phyloP scores from a whole-genome alignment of 2,888 invertebrate genomes.

The Drosophila pseudotalamancana region DNA sequence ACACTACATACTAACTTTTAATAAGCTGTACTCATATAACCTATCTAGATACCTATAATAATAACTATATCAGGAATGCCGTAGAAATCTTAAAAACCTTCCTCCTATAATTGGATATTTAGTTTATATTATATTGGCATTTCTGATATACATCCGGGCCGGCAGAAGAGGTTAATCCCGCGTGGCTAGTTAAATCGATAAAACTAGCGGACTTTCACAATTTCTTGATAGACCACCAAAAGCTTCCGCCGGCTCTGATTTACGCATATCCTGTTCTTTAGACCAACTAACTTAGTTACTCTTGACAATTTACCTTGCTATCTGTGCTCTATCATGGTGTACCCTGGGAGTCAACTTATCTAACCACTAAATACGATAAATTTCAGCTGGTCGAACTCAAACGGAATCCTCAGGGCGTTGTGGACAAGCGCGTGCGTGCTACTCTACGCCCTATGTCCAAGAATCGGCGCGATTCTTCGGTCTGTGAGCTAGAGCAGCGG shows the following conservation, averaged over 20 bases:
- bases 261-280: conserved; percentile 17
- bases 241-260: no score
- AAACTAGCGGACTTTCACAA: no score
- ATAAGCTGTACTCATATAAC: conserved; percentile 10
- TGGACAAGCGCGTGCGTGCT: conserved; percentile 93
- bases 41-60: conserved; percentile 5
- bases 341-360: neutral
- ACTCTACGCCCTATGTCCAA: conserved; percentile 94
- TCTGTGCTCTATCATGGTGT: conserved; percentile 29
- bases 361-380: conserved; percentile 10
- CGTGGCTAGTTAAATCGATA: no score
- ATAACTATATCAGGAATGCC: conserved; percentile 27
- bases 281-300: conserved; percentile 22
- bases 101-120: neutral
- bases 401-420: conserved; percentile 92
- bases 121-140: neutral
- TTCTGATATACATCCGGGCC: conserved; percentile 13
- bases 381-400: conserved; percentile 93
- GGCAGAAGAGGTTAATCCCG: no score
- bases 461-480: conserved; percentile 91
- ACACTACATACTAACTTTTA: conserved; percentile 70
- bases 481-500: conserved; percentile 92
- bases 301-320: conserved; percentile 38
- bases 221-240: no score
- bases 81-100: neutral